Conservation (phyloP, 2,113 vertebrate genomes). For the Oryctolagus cuniculus region mOryCun1.1 NC_091442.1:114060001-114060500, state of each 20-base stretch:
- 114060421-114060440: not conserved
- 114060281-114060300: not conserved
- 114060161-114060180: too few relatives aligned
- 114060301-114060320: not conserved
- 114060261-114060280: not conserved
- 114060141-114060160: not conserved
- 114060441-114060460: not conserved
- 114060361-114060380: slow-evolving; percentile 36
- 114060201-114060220: not conserved
- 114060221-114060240: too few relatives aligned
- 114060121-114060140: too few relatives aligned
- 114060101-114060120: too few relatives aligned
- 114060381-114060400: not conserved
- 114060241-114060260: rapidly evolving
- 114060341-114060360: slow-evolving; percentile 60
- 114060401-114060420: not conserved
- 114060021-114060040: too few relatives aligned
- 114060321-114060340: slow-evolving; percentile 59
- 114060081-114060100: not conserved
- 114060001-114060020: too few relatives aligned
- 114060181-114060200: not conserved
- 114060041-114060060: not conserved
- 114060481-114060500: not conserved
- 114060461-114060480: not conserved
- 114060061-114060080: too few relatives aligned